phyloP scores from a whole-genome alignment of 2,113 vertebrate species.

The Vidua macroura region DNA sequence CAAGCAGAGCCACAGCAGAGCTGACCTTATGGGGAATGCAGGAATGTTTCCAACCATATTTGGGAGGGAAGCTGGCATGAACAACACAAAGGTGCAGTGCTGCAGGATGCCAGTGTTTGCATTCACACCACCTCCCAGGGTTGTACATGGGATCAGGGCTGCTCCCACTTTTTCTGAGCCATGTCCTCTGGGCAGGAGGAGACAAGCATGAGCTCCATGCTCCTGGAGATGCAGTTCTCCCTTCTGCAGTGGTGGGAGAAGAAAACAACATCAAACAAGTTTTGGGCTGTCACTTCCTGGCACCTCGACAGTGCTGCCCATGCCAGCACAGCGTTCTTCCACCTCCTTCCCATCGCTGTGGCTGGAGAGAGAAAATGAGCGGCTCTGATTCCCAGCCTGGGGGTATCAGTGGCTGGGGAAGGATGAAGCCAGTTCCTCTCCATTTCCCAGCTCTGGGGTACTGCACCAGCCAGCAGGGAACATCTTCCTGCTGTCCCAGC shows the following conservation, averaged over 20 bases:
- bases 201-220: not conserved
- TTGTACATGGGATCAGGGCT: rapidly evolving
- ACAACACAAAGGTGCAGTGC: not conserved
- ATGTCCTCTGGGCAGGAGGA: not conserved
- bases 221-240: not conserved
- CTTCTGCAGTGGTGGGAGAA: not conserved
- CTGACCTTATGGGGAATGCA: not conserved
- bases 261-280: not conserved
- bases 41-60: not conserved
- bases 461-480: not conserved
- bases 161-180: not conserved
- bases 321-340: not conserved
- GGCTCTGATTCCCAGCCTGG: not conserved
- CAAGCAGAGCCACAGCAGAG: not conserved
- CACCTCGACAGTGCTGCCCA: not conserved
- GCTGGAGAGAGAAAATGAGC: not conserved
- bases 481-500: not conserved
- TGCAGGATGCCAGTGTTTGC: not conserved
- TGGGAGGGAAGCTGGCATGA: not conserved
- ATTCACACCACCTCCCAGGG: rapidly evolving
- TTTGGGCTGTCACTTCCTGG: not conserved
- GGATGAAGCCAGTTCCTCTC: not conserved
- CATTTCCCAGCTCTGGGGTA: not conserved
- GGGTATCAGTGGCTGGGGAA: not conserved
- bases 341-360: not conserved